A percentile compares a stretch with the other conserved stretches of the same genome.
Evolutionary conservation across 2,113 vertebrate genomes (phyloP).

Genomic region (Solea solea): DNA sequence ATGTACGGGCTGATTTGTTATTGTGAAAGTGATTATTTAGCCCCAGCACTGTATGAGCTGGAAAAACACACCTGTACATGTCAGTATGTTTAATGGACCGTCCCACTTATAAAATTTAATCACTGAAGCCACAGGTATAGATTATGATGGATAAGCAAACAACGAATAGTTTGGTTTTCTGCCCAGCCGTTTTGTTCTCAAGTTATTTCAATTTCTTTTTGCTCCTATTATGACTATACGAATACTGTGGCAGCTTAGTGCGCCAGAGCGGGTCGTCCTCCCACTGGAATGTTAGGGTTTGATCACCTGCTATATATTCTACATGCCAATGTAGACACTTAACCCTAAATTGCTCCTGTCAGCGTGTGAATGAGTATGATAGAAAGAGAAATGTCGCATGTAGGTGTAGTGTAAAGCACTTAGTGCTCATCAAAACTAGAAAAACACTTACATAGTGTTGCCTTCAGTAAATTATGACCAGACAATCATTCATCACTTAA

Average conservation of each 20-base stretch:
- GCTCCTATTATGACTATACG: slow-evolving; percentile 14
- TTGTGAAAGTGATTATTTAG: slow-evolving; percentile 63
- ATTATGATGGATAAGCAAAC: slow-evolving; percentile 61
- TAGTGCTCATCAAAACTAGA: too few species aligned
- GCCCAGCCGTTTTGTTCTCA: slow-evolving; percentile 7
- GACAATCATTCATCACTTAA: background rate
- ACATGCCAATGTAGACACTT: too few species aligned
- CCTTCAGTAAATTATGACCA: slow-evolving; percentile 9
- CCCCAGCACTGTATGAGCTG: slow-evolving; percentile 20
- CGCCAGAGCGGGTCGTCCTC: too few species aligned
- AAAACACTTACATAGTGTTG: background rate
- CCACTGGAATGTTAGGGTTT: too few species aligned
- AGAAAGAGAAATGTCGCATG: too few species aligned
- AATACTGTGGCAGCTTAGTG: too few species aligned
- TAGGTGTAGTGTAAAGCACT: too few species aligned
- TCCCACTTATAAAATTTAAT: slow-evolving; percentile 50
- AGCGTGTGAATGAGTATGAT: too few species aligned
- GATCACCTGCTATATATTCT: too few species aligned
- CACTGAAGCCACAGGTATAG: slow-evolving; percentile 56
- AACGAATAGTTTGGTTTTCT: slow-evolving; percentile 35
- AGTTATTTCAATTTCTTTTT: slow-evolving; percentile 45
- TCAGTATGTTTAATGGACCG: slow-evolving; percentile 63
- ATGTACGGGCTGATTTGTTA: slow-evolving; percentile 54
- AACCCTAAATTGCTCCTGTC: too few species aligned
- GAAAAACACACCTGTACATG: slow-evolving; percentile 61